Percentiles rank a stretch among this genome's conserved stretches.
Conservation (phyloP, 2,888 invertebrate genomes). For the Oxyteleia sp. region DNA sequence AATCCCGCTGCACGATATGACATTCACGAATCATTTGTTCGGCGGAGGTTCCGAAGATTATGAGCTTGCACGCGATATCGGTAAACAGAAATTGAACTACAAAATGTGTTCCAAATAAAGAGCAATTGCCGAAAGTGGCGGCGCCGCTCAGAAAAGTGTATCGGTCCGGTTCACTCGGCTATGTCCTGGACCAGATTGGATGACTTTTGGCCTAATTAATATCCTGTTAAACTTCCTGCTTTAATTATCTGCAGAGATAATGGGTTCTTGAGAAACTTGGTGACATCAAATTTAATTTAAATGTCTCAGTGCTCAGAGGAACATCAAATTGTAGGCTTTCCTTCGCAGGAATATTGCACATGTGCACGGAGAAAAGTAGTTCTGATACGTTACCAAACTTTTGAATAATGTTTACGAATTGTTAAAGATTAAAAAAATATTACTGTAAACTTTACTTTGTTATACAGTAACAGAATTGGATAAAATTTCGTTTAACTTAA, state of each 20-base stretch:
- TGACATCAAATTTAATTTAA: too few species aligned
- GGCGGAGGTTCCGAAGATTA: slow-evolving; percentile 36
- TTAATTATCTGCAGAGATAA: not conserved
- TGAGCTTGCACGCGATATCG: slow-evolving; percentile 57
- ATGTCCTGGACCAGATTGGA: slow-evolving; percentile 25
- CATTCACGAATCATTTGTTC: slow-evolving; percentile 68
- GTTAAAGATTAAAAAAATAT: too few species aligned
- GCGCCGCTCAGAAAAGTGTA: slow-evolving; percentile 30
- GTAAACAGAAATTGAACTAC: slow-evolving; percentile 55
- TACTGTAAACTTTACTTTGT: too few species aligned
- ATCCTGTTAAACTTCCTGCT: not conserved
- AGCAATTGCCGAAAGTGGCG: slow-evolving; percentile 52
- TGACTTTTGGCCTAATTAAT: slow-evolving; percentile 44
- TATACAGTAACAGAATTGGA: too few species aligned
- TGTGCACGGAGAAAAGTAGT: too few species aligned
- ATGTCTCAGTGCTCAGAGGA: too few species aligned
- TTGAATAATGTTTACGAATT: too few species aligned
- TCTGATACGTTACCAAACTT: too few species aligned
- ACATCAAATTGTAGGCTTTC: too few species aligned
- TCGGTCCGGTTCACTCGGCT: slow-evolving; percentile 19
- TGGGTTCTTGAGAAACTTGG: too few species aligned
- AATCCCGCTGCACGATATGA: slow-evolving; percentile 67
- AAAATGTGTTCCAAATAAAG: slow-evolving; percentile 67
- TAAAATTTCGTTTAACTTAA: too few species aligned
- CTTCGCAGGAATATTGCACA: too few species aligned